These are phyloP conservation scores for Lepetodrilus schrolli DNA, from an alignment of 2,888 invertebrate species.

Conservation along the genomic window DNA sequence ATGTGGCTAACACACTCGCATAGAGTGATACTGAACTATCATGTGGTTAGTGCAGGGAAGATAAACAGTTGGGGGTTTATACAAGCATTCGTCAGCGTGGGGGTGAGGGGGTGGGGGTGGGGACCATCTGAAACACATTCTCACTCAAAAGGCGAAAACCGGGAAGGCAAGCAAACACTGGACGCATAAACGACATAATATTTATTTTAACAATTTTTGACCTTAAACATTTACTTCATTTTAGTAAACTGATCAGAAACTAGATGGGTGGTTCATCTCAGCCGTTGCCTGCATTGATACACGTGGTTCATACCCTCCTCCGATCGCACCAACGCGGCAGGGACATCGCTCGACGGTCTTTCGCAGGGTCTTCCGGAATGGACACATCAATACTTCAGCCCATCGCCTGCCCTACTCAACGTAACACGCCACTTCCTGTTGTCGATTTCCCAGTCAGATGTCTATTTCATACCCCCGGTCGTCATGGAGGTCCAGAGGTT, in stretches of 20 bases:
- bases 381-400: conserved; percentile 30
- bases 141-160: conserved; percentile 31
- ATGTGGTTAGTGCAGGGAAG: conserved; percentile 28
- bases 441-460: conserved; percentile 7
- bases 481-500: not conserved
- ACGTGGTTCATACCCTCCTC: not conserved
- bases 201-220: conserved; percentile 51
- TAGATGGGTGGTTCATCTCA: conserved; percentile 36
- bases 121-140: conserved; percentile 33
- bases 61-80: conserved; percentile 32
- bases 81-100: conserved; percentile 19
- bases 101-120: not conserved
- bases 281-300: not conserved
- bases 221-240: conserved; percentile 47
- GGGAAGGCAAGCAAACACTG: conserved; percentile 42
- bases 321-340: not conserved
- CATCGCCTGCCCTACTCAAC: conserved; percentile 22
- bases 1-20: conserved; percentile 28
- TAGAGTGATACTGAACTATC: conserved; percentile 31
- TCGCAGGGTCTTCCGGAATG: no score
- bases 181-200: conserved; percentile 45
- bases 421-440: conserved; percentile 19
- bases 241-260: conserved; percentile 34
- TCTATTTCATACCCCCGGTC: not conserved
- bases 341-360: no score